Percentiles rank a stretch among this genome's conserved stretches.
These are phyloP conservation scores for Diorhabda carinulata DNA, from an alignment of 1,140 invertebrate species.

Conservation along the genomic window DNA sequence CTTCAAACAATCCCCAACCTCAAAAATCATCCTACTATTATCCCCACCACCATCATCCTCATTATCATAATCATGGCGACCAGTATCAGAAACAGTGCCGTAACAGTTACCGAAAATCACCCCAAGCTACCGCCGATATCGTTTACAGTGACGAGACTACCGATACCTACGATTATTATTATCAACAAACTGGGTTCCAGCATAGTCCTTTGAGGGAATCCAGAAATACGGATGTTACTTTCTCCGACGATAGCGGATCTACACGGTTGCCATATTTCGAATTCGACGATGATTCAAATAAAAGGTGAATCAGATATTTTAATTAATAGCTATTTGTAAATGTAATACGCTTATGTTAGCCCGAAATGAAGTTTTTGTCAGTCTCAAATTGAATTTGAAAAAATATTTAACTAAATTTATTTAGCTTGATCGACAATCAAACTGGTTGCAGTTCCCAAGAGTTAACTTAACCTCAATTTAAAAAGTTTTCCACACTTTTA, in stretches of 20 bases:
- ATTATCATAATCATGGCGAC: conserved; percentile 10
- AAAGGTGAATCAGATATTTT: conserved; percentile 3
- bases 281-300: conserved; percentile 36
- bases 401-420: too few species aligned
- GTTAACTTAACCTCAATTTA: too few species aligned
- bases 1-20: not conserved
- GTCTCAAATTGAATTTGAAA: too few species aligned
- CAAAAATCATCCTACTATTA: not conserved
- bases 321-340: too few species aligned
- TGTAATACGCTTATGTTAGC: too few species aligned
- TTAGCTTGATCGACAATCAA: too few species aligned
- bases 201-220: conserved; percentile 28
- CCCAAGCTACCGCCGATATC: conserved; percentile 25
- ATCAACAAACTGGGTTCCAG: conserved; percentile 21
- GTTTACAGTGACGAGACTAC: conserved; percentile 36
- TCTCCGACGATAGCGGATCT: conserved; percentile 40
- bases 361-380: too few species aligned
- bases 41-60: conserved; percentile 13
- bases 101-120: conserved; percentile 12
- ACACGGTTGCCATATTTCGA: conserved; percentile 39
- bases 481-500: too few species aligned
- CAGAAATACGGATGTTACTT: conserved; percentile 27
- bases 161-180: conserved; percentile 34
- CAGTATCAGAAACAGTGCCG: conserved; percentile 7
- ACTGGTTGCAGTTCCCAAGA: too few species aligned